phyloP scores from a whole-genome alignment of 1,140 invertebrate species.

The Cyclina sinensis region DNA sequence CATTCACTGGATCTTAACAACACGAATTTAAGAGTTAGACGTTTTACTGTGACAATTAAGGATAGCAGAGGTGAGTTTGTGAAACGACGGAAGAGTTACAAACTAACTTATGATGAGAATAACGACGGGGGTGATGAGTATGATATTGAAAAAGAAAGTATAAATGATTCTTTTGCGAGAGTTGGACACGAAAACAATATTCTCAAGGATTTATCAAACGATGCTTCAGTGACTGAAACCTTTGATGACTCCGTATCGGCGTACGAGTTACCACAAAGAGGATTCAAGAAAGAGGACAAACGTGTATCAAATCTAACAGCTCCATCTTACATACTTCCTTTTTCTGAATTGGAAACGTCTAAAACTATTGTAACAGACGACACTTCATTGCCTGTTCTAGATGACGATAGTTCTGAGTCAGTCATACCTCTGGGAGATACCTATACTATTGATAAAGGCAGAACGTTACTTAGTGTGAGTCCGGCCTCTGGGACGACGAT shows the following conservation, averaged over 20 bases:
- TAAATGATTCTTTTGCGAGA: neutral
- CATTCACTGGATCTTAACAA: neutral
- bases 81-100: slow-evolving; percentile 45
- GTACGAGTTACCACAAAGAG: neutral
- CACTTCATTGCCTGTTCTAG: neutral
- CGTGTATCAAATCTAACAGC: neutral
- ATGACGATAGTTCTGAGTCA: neutral
- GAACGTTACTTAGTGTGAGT: neutral
- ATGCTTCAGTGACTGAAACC: neutral
- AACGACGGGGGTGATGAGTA: slow-evolving; percentile 57
- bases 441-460: neutral
- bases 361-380: neutral
- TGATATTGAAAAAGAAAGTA: slow-evolving; percentile 30
- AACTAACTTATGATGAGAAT: slow-evolving; percentile 47
- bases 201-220: neutral
- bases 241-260: neutral
- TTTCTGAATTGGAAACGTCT: neutral
- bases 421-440: neutral
- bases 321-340: neutral
- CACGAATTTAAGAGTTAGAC: neutral
- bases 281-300: neutral
- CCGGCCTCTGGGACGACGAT: neutral
- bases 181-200: neutral
- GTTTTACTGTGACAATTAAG: slow-evolving; percentile 29
- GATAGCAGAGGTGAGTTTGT: slow-evolving; percentile 24